Conservation (phyloP, 2,888 invertebrate genomes). For the Agriopis leucophaearia region DNA sequence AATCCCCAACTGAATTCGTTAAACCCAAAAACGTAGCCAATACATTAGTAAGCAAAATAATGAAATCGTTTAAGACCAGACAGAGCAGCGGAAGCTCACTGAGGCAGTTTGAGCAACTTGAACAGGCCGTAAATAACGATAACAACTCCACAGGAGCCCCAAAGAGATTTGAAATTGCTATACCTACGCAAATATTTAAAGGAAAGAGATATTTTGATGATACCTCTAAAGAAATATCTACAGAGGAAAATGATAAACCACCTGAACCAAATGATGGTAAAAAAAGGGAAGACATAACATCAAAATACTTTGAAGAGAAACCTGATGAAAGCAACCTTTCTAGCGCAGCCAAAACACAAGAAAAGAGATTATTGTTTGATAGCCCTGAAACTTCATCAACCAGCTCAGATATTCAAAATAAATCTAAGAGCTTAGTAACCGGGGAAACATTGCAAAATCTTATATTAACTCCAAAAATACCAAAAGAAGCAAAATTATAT, state of each 20-base stretch:
- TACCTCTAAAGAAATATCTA: slow-evolving; percentile 15
- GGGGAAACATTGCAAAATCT: neutral
- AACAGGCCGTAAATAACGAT: slow-evolving; percentile 53
- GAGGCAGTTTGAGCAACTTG: slow-evolving; percentile 65
- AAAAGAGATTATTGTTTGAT: slow-evolving; percentile 17
- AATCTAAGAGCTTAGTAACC: neutral
- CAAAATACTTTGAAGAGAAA: slow-evolving; percentile 9
- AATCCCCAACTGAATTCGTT: neutral
- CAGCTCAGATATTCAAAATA: neutral
- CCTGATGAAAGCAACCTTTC: neutral
- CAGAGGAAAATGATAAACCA: neutral
- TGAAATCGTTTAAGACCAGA: slow-evolving; percentile 57
- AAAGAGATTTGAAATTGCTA: neutral
- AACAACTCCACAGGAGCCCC: slow-evolving; percentile 18
- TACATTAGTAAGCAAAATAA: slow-evolving; percentile 59
- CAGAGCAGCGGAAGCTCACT: slow-evolving; percentile 63
- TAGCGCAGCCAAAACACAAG: slow-evolving; percentile 17
- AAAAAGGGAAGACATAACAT: neutral
- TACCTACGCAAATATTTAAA: slow-evolving; percentile 47
- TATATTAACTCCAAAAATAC: slow-evolving; percentile 7
- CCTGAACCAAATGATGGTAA: neutral
- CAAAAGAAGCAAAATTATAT: slow-evolving; percentile 20
- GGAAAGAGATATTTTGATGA: slow-evolving; percentile 54
- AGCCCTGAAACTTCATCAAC: neutral
- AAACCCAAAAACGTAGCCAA: slow-evolving; percentile 46